Base-by-base conservation (phyloP, 2,797 vertebrate species). In the Labroides dimidiatus region DNA sequence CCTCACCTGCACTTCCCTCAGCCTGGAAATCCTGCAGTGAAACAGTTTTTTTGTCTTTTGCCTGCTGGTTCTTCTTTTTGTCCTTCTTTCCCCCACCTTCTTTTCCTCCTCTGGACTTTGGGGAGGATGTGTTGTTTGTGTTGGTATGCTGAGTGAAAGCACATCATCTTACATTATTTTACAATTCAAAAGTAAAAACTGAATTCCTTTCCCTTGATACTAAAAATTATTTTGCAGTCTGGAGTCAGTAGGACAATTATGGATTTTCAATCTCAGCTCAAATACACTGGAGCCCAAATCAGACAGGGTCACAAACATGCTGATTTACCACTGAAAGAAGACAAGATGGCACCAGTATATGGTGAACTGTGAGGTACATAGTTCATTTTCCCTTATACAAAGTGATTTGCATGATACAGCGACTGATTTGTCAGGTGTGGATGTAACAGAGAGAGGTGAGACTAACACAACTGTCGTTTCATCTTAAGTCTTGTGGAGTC, bases 21-120 rank as follows among this genome's bases (percentile, higher is more conserved):
- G 95, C 95, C 75, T 98, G 96, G 87, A 98, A 98, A 83, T 97
- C 95, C 91, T 98, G 97, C 76, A 98, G 92, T 57, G 97, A 95
- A 77, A 98, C 96, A 0, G 96, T 97, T 87, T 95, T 96, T 91
- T 96, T 97, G 73, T 97, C 96, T 92, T 96, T 98, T 60, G 95
- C 94, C 84, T 97, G 96, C 44, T 96, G 95, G 75, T 90, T 96
- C 91, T 96, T 97, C 89, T 95, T 96, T 88, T 96, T 97, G 60
- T 97, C 96, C 84, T 96, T 97, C 91, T 96, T 98, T 68, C 94
- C 94, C 57, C 91, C 88, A 44, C 89, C 87, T 84, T 96, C 97
- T 84, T 94, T 94, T 61, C 91, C 88, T 82, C 88, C 91, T 84
- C 94, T 93, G 67, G 95, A 91, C 77, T 96, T 96, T 76, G 94